These are phyloP conservation scores for Mohoua ochrocephala DNA, from an alignment of 2,113 vertebrate species.

Conservation along the genomic window DNA sequence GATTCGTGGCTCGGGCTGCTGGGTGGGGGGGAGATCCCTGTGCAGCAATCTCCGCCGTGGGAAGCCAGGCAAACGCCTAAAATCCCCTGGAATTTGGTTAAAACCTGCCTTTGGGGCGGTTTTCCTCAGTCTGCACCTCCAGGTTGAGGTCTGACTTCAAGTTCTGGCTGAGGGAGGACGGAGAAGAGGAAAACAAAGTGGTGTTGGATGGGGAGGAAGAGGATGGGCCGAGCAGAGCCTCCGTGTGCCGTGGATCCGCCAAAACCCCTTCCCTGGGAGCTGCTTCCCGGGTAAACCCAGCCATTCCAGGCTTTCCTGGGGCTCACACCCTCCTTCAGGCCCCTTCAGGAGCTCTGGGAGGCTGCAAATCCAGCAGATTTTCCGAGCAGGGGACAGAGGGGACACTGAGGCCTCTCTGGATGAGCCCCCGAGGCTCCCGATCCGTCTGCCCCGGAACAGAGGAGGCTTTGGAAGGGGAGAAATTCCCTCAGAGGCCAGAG, in stretches of 20 bases:
- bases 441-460: background rate
- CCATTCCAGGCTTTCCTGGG: background rate
- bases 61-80: background rate
- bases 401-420: background rate
- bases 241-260: background rate
- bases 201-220: background rate
- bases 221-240: fast-evolving
- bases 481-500: background rate
- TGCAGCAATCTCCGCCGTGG: fast-evolving
- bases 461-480: background rate
- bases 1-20: background rate
- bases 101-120: background rate
- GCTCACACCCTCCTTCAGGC: background rate
- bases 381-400: background rate
- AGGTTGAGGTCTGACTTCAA: too few relatives aligned
- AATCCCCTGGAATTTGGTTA: fast-evolving
- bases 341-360: background rate
- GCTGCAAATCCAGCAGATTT: background rate
- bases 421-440: background rate
- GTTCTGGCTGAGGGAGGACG: background rate
- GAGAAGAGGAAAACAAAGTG: background rate
- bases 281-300: background rate
- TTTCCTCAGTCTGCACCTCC: background rate
- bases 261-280: too few relatives aligned
- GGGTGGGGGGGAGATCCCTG: background rate